A percentile compares a stretch with the other conserved stretches of the same genome.
phyloP scores from a whole-genome alignment of 1,140 invertebrate species.

The Maconellicoccus hirsutus region DNA sequence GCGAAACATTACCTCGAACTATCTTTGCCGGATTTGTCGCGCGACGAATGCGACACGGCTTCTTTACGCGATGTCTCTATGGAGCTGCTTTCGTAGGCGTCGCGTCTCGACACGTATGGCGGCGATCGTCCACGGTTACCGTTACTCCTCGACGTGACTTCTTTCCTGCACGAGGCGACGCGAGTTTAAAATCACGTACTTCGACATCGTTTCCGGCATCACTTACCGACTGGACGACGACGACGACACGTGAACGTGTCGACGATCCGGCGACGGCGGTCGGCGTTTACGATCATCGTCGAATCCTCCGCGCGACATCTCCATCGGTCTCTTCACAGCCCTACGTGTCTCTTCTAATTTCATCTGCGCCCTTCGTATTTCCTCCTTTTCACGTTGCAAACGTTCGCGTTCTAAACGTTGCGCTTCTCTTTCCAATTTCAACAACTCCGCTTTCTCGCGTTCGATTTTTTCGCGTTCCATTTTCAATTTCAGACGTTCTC shows the following conservation, averaged over 20 bases:
- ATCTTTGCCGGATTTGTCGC: slow-evolving; percentile 4
- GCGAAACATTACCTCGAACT: not conserved
- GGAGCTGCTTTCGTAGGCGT: not conserved
- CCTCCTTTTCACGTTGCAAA: slow-evolving; percentile 35
- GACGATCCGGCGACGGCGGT: not conserved
- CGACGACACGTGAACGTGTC: not conserved
- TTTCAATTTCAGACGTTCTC: slow-evolving; percentile 62
- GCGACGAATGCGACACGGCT: not conserved
- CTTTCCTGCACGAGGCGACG: too few relatives aligned
- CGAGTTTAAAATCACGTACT: too few relatives aligned
- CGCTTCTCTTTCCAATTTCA: slow-evolving; percentile 65
- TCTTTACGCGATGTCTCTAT: not conserved
- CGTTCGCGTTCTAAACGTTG: slow-evolving; percentile 68
- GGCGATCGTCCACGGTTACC: not conserved
- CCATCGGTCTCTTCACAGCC: not conserved
- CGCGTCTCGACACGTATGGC: not conserved
- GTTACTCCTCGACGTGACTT: not conserved
- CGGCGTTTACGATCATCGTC: not conserved
- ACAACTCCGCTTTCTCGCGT: slow-evolving; percentile 64
- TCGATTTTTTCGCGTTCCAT: slow-evolving; percentile 64
- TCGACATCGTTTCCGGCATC: too few relatives aligned
- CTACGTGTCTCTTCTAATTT: slow-evolving; percentile 27
- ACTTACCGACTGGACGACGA: not conserved
- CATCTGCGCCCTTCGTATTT: slow-evolving; percentile 27
- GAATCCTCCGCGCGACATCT: not conserved